Evolutionary conservation across 2,888 invertebrate genomes (phyloP), one percentile per base, ranked within the genome.

Genomic region (Drosophila longiperda): DNA sequence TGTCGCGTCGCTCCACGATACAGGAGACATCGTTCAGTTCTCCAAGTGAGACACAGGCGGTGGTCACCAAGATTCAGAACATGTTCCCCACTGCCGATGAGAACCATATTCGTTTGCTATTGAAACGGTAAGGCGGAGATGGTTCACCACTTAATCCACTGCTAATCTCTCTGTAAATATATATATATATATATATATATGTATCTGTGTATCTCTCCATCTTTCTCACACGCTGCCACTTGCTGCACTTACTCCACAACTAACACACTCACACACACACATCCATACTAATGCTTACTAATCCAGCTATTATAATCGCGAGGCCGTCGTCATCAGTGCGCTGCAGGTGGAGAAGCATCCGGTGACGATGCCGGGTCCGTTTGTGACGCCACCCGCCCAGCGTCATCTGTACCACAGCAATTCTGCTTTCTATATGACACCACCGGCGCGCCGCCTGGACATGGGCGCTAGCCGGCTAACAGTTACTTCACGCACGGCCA

Each of bases 321-420:
- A 98, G 93, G 97, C 98, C 70, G 96, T 98, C 82, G 98, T 98
- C 69, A 97, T 98, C 93, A 98, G 98, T 92, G 98, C 98, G 62
- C 94, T 98, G 72, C 97, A 98, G 94, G 97, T 98, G 83, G 98
- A 98, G 93, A 98, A 98, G 93, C 96, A 97, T 94, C 97, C 97
- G 60, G 96, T 97, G 76, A 96, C 96, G 49, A 97, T 97, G 70
- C 97, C 97, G n/a, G 97, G 97, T 52, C 97, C 97, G 1, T 95
- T 95, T 79, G 94, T 96, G 23, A 96, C 96, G 90, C 96, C 96
- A 0, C 96, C 96, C 5, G 95, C 95, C 15, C 94, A 94, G 75
- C 93, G 94, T 11, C 93, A 95, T 70, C 92, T 95, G 89, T 94
- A 95, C 91, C 94, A 94, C 90, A 93, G 94, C 80, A 94, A 94